Percentiles rank a stretch among this genome's conserved stretches.
phyloP scores from a whole-genome alignment of 2,797 vertebrate genomes.

The Melanotaenia pygmaea region DNA sequence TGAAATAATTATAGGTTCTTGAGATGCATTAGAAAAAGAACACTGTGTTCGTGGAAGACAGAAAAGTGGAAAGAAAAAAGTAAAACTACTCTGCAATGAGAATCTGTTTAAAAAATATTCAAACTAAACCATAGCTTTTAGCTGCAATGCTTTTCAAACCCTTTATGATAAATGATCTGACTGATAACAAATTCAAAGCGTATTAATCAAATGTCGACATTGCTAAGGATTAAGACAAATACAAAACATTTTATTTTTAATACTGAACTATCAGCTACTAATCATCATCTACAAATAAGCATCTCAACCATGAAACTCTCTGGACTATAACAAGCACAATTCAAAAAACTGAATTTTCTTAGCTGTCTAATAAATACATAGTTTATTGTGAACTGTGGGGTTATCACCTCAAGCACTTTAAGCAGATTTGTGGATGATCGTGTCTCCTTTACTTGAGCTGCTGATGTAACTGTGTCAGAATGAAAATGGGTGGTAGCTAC shows the following conservation, averaged over 20 bases:
- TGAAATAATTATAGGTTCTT: not conserved
- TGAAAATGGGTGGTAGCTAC: slow-evolving; percentile 56
- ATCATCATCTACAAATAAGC: not conserved
- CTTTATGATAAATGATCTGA: not conserved
- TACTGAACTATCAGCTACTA: not conserved
- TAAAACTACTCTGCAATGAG: not conserved
- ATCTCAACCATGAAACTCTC: slow-evolving; percentile 6
- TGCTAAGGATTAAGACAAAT: not conserved
- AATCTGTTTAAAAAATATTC: not conserved
- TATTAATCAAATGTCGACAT: not conserved
- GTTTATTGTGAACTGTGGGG: slow-evolving; percentile 2
- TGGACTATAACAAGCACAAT: not conserved
- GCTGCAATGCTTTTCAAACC: not conserved
- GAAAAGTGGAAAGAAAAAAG: not conserved
- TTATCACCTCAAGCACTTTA: slow-evolving; percentile 18
- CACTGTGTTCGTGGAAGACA: not conserved
- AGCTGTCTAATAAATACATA: slow-evolving; percentile 6
- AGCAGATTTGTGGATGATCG: slow-evolving; percentile 40
- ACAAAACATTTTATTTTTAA: not conserved
- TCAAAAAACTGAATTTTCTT: slow-evolving; percentile 2
- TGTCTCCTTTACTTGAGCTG: slow-evolving; percentile 31
- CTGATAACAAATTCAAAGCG: not conserved
- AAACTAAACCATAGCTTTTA: not conserved
- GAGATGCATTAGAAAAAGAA: not conserved
- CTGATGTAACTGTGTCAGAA: slow-evolving; percentile 63